Conservation (phyloP, 2,797 vertebrate genomes). For the Linurgus olivaceus region DNA sequence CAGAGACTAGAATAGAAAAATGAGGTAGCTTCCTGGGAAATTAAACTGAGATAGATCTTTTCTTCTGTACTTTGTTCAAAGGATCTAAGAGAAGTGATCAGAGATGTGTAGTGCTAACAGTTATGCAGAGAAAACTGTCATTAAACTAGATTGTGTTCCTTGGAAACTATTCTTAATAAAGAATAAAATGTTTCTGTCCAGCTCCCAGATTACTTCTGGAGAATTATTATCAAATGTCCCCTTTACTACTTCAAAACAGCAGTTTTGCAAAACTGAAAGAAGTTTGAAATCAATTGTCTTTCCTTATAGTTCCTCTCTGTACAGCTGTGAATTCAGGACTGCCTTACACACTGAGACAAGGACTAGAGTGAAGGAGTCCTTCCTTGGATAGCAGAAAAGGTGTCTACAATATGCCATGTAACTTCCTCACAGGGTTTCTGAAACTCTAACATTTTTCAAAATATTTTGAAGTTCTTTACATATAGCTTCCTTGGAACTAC, state of each 20-base stretch:
- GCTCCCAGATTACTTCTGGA: neutral
- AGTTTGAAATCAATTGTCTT: neutral
- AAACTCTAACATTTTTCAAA: neutral
- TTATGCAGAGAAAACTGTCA: neutral
- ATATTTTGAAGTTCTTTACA: neutral
- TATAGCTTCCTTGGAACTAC: neutral
- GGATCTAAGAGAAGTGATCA: neutral
- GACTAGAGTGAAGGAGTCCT: neutral
- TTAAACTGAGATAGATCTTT: neutral
- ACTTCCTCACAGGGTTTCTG: neutral
- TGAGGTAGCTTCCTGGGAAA: neutral
- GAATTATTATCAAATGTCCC: neutral
- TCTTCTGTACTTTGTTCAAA: neutral
- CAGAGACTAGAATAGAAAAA: neutral
- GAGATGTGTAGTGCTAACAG: accelerated
- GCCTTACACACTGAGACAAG: neutral
- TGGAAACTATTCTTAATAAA: neutral
- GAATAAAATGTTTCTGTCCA: neutral
- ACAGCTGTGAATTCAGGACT: neutral
- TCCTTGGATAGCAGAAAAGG: neutral
- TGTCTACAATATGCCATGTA: neutral
- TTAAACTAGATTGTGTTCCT: neutral
- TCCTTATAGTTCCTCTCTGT: neutral
- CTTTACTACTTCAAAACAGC: neutral
- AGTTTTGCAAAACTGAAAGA: neutral